Conservation (phyloP, 92 coral and sea anemone species). For the Actinostola sp. region DNA sequence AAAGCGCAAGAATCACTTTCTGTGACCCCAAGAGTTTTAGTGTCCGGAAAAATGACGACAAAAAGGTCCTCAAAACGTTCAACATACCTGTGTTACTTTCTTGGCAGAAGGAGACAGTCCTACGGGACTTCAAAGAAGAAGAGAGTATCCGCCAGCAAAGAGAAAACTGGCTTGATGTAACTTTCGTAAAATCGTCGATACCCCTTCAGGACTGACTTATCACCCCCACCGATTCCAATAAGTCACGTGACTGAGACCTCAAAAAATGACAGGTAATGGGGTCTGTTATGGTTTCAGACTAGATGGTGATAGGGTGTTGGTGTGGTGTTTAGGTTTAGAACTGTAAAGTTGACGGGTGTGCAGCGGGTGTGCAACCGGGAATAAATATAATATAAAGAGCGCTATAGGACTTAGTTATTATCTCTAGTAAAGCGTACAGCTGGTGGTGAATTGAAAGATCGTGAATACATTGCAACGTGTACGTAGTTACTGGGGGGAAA, state of each 20-base stretch:
- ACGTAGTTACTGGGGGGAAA: too few relatives aligned
- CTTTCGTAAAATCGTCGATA: not conserved
- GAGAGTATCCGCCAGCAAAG: not conserved
- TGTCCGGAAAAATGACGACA: not conserved
- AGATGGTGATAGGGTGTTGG: conserved; percentile 9
- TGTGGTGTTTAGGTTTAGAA: conserved; percentile 3
- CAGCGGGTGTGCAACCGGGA: conserved; percentile 16
- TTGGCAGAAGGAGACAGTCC: not conserved
- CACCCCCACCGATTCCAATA: not conserved
- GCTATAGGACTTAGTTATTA: not conserved
- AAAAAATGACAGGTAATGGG: conserved; percentile 16
- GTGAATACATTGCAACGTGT: too few relatives aligned
- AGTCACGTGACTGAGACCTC: conserved; percentile 19
- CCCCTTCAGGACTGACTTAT: not conserved
- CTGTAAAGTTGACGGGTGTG: conserved; percentile 5
- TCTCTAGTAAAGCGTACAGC: too few relatives aligned
- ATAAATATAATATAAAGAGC: not conserved
- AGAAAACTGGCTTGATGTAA: conserved; percentile 1
- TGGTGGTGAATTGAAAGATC: conserved; percentile 5
- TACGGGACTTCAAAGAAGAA: not conserved
- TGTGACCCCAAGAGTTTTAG: not conserved
- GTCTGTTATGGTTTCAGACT: not conserved
- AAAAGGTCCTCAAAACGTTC: not conserved
- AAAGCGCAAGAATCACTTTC: not conserved
- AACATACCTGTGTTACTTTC: not conserved